Percentiles rank a stretch among this genome's conserved stretches.
Evolutionary conservation across 2,888 invertebrate genomes (phyloP).

Genomic region (Cephonodes hylas): DNA sequence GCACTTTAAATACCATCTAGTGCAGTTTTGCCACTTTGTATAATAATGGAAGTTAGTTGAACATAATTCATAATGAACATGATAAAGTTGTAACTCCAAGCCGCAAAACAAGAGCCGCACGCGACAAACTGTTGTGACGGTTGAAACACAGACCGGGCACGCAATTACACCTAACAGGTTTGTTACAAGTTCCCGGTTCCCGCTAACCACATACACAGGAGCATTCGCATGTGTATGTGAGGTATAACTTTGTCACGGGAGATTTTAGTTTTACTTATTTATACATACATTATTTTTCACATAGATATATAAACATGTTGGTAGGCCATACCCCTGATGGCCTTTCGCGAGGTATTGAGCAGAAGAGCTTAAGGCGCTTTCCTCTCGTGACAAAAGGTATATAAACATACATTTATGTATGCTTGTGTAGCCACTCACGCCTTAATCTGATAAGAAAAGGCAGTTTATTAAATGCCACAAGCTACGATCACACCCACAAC

Average conservation of each 20-base stretch:
- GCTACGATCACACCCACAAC: too few relatives aligned
- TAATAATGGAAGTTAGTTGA: neutral
- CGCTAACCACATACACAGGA: neutral
- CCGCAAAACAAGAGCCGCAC: neutral
- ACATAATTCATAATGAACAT: neutral
- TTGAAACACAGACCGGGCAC: neutral
- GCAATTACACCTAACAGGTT: neutral
- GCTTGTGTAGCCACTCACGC: too few relatives aligned
- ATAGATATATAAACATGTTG: too few relatives aligned
- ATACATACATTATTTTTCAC: too few relatives aligned
- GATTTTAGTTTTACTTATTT: neutral
- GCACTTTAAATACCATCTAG: neutral
- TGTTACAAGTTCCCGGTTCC: neutral
- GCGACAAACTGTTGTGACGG: neutral
- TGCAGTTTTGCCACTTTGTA: too few relatives aligned
- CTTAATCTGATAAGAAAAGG: too few relatives aligned
- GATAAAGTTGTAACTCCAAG: neutral
- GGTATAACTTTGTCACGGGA: neutral
- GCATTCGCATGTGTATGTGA: neutral
- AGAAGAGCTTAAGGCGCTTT: too few relatives aligned
- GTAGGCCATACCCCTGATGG: too few relatives aligned
- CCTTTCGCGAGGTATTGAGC: too few relatives aligned
- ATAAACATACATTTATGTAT: too few relatives aligned
- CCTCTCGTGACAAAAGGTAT: too few relatives aligned
- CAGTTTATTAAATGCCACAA: too few relatives aligned